Percentiles rank a stretch among this genome's conserved stretches.
Evolutionary conservation across 1,140 invertebrate species (phyloP).

Genomic region (Drosophila busckii): DNA sequence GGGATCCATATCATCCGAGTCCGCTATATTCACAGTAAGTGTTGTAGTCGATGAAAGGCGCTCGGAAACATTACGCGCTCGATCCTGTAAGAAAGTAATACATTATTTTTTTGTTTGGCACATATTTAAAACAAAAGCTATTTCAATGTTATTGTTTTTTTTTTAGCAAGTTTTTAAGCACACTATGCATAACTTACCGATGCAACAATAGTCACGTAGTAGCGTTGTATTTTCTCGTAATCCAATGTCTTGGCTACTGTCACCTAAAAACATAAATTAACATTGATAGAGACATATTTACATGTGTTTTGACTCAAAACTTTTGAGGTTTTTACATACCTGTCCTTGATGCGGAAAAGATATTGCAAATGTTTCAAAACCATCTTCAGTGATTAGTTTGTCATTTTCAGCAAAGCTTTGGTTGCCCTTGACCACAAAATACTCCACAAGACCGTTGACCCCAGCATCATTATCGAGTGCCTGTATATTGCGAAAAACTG

Average conservation of each 20-base stretch:
- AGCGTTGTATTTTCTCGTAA: slow-evolving; percentile 92
- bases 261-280: slow-evolving; percentile 79
- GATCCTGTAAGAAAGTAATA: slow-evolving; percentile 83
- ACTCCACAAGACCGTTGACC: slow-evolving; percentile 92
- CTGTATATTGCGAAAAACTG: slow-evolving; percentile 90
- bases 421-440: slow-evolving; percentile 84
- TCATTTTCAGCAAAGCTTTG: slow-evolving; percentile 81
- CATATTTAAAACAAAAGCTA: too few species aligned
- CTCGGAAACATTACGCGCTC: slow-evolving; percentile 86
- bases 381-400: slow-evolving; percentile 86
- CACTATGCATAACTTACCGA: slow-evolving; percentile 85
- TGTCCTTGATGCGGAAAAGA: slow-evolving; percentile 93
- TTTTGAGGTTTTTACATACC: slow-evolving; percentile 35
- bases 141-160: too few species aligned
- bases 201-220: slow-evolving; percentile 92
- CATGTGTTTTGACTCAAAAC: neutral
- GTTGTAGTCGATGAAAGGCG: slow-evolving; percentile 90
- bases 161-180: slow-evolving; percentile 20
- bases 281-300: neutral
- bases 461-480: slow-evolving; percentile 92
- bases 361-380: slow-evolving; percentile 90
- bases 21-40: slow-evolving; percentile 90
- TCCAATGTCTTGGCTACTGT: slow-evolving; percentile 93
- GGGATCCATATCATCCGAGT: slow-evolving; percentile 93
- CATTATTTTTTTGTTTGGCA: too few species aligned